phyloP scores from a whole-genome alignment of 2,888 invertebrate genomes.

The Ypsolopha sequella region DNA sequence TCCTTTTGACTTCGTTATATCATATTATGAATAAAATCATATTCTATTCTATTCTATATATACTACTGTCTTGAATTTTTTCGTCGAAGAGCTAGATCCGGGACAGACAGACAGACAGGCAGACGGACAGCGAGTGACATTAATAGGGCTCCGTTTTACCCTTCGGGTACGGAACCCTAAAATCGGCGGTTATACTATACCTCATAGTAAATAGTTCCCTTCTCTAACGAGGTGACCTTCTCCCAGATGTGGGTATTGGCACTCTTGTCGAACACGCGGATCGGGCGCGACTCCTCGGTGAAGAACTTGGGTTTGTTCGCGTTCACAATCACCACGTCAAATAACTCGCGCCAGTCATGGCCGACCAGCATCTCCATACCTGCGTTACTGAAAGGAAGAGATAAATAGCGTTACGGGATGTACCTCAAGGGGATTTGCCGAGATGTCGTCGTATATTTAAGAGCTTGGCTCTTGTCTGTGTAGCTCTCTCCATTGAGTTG shows the following conservation, averaged over 20 bases:
- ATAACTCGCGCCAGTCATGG: conserved; percentile 88
- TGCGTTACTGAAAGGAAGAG: conserved; percentile 74
- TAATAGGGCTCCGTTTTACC: background rate
- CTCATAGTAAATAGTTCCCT: conserved; percentile 93
- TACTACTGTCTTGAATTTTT: too few species aligned
- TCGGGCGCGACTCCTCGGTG: conserved; percentile 90
- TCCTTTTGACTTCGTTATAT: too few species aligned
- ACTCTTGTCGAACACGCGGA: conserved; percentile 87
- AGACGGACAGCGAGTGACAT: too few species aligned
- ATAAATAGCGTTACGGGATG: too few species aligned
- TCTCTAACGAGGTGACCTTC: conserved; percentile 86
- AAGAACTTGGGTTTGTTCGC: conserved; percentile 98
- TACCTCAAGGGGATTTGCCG: too few species aligned
- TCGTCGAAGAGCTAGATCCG: too few species aligned
- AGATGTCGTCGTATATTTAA: too few species aligned
- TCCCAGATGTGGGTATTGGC: conserved; percentile 92
- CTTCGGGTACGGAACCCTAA: background rate
- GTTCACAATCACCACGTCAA: conserved; percentile 94
- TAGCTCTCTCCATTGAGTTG: too few species aligned
- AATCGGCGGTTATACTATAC: conserved; percentile 52
- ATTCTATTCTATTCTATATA: too few species aligned
- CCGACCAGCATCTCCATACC: conserved; percentile 94
- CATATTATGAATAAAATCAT: too few species aligned
- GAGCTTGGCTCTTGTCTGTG: too few species aligned
- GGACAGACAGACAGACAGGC: too few species aligned